These are phyloP conservation scores for Megalurothrips usitatus DNA, from an alignment of 2,888 invertebrate species.

Conservation along the genomic window DNA sequence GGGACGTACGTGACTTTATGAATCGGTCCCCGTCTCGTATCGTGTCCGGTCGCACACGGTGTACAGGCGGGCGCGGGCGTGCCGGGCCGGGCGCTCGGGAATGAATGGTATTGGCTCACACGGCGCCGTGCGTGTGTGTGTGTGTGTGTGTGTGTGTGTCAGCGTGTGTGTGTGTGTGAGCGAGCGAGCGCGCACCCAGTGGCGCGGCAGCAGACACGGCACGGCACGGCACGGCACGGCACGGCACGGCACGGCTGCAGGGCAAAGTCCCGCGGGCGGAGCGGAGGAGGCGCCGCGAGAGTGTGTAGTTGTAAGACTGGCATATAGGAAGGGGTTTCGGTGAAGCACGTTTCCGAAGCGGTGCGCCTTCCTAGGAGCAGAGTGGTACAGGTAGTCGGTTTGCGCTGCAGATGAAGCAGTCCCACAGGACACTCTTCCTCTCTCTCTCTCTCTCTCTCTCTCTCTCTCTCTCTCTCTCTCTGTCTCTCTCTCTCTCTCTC, in stretches of 20 bases:
- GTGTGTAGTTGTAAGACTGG: not conserved
- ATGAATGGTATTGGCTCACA: not conserved
- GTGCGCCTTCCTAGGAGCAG: not conserved
- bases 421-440: not conserved
- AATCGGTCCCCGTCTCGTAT: slow-evolving; percentile 41
- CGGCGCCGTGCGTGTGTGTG: not conserved
- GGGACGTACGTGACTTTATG: slow-evolving; percentile 38
- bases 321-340: not conserved
- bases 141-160: not conserved
- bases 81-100: not conserved
- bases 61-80: slow-evolving; percentile 43
- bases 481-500: slow-evolving; percentile 1
- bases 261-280: not conserved
- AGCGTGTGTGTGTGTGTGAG: not conserved
- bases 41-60: slow-evolving; percentile 43
- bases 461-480: not conserved
- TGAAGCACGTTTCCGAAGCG: not conserved
- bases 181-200: not conserved
- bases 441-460: not conserved
- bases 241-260: too few species aligned
- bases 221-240: too few species aligned
- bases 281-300: not conserved
- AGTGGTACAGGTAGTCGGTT: not conserved
- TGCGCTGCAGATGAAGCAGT: not conserved
- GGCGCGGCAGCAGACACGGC: too few species aligned